Conservation (phyloP, 2,797 vertebrate species). For the Mergus octosetaceus region DNA sequence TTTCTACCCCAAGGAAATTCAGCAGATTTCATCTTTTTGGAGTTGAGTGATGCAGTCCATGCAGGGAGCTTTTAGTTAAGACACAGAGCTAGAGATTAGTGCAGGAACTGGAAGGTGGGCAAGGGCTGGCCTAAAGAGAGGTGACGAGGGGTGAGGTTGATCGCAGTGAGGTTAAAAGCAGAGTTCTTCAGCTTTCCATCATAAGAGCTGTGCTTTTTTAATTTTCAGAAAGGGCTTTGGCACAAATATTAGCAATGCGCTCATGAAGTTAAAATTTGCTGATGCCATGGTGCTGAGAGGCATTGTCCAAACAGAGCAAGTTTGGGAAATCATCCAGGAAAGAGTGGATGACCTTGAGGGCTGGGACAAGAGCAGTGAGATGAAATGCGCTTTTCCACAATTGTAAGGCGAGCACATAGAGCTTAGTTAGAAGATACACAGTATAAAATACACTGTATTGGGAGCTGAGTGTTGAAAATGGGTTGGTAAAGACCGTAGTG, state of each 20-base stretch:
- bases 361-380: conserved; percentile 4
- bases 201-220: conserved; percentile 10
- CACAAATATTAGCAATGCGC: not conserved
- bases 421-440: not conserved
- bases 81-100: not conserved
- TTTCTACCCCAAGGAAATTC: conserved; percentile 51
- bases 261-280: conserved; percentile 53
- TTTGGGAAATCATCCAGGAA: conserved; percentile 56
- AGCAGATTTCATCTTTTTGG: conserved; percentile 34
- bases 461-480: not conserved
- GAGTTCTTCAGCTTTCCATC: not conserved
- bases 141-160: not conserved
- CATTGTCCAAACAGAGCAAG: conserved; percentile 53
- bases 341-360: conserved; percentile 55
- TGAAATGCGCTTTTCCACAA: conserved; percentile 28
- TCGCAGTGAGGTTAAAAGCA: not conserved
- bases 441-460: not conserved
- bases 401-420: not conserved
- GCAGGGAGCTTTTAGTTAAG: not conserved
- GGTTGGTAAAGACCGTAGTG: not conserved
- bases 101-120: not conserved
- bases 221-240: conserved; percentile 51
- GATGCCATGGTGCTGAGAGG: conserved; percentile 42
- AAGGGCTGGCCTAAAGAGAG: not conserved
- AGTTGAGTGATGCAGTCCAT: not conserved